Evolutionary conservation across 2,888 invertebrate species (phyloP).

Genomic region (Brachylomia viminalis): DNA sequence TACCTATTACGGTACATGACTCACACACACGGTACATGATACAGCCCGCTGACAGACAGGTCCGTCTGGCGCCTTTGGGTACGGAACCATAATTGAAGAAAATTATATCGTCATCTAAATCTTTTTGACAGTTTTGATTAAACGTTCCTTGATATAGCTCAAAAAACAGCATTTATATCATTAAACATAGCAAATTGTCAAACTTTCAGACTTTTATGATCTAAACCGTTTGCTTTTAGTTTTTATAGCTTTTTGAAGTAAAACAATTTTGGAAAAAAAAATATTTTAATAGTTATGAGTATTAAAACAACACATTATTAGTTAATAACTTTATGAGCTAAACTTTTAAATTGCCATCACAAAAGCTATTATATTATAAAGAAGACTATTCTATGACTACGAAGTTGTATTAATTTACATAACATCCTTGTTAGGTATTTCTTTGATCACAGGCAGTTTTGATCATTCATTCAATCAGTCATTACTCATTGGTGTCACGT

Average conservation of each 20-base stretch:
- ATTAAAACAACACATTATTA: not conserved
- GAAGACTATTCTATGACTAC: too few relatives aligned
- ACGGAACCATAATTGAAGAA: too few relatives aligned
- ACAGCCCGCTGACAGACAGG: too few relatives aligned
- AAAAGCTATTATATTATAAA: not conserved
- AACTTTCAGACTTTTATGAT: constrained; percentile 22
- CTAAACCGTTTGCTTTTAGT: constrained; percentile 4
- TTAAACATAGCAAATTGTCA: constrained; percentile 15
- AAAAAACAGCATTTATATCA: not conserved
- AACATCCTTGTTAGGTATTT: too few relatives aligned
- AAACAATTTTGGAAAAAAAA: not conserved
- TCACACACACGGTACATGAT: too few relatives aligned
- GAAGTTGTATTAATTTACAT: not conserved
- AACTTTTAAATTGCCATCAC: not conserved
- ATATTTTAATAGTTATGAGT: not conserved
- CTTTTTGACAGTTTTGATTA: not conserved
- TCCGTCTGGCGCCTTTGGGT: too few relatives aligned
- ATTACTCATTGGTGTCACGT: constrained; percentile 63
- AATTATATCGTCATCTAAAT: not conserved
- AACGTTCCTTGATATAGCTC: not conserved
- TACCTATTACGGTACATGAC: too few relatives aligned
- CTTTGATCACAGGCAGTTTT: constrained; percentile 27
- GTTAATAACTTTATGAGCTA: not conserved
- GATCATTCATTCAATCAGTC: constrained; percentile 59
- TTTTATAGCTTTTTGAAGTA: constrained; percentile 13